Conservation (phyloP, 1,140 invertebrate genomes). For the Aphis craccivora region DNA sequence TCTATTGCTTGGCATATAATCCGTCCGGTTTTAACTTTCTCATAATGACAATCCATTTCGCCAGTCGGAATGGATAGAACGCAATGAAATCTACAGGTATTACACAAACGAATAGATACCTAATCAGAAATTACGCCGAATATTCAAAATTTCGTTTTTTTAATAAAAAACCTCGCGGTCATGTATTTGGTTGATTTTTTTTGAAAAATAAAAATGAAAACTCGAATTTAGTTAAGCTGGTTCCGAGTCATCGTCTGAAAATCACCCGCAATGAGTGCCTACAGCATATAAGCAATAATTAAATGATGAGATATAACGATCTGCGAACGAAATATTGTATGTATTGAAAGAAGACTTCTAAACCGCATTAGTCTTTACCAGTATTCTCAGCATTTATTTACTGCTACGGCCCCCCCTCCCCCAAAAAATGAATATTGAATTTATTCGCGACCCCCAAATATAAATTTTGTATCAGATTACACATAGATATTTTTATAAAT, state of each 20-base stretch:
- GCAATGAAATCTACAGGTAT: background rate
- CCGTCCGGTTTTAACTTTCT: background rate
- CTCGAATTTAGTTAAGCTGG: background rate
- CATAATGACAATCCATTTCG: background rate
- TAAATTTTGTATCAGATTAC: too few species aligned
- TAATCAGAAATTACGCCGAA: background rate
- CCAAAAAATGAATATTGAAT: too few species aligned
- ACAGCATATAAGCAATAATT: too few species aligned
- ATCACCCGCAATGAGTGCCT: background rate
- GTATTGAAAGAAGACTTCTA: too few species aligned
- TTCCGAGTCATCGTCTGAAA: background rate
- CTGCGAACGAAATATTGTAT: too few species aligned
- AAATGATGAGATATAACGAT: too few species aligned
- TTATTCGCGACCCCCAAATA: too few species aligned
- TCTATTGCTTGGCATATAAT: background rate
- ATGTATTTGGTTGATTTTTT: background rate
- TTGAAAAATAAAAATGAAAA: background rate
- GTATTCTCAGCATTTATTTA: too few species aligned
- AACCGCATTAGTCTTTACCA: too few species aligned
- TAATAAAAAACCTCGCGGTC: background rate
- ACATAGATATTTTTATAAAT: too few species aligned
- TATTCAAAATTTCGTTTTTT: background rate
- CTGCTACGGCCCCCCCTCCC: too few species aligned
- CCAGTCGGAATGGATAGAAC: background rate
- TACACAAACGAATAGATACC: background rate